These are phyloP conservation scores for Pelodiscus sinensis DNA, from an alignment of 2,113 vertebrate genomes.

Conservation along the genomic window DNA sequence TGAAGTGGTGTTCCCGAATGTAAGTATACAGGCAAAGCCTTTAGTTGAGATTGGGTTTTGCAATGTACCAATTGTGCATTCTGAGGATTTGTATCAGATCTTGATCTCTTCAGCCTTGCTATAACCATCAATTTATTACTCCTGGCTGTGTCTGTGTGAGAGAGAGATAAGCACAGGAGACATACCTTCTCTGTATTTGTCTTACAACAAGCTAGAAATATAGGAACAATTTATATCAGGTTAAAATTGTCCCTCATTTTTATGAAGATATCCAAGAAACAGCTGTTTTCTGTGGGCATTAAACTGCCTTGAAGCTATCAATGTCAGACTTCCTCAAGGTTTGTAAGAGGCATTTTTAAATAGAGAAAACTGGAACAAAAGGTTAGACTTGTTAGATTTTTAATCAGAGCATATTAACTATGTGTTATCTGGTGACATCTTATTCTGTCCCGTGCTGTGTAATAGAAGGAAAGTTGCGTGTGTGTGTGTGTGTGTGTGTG, in stretches of 20 bases:
- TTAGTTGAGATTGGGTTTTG: not conserved
- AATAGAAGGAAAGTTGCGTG: not conserved
- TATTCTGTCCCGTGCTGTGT: not conserved
- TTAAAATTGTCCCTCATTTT: slow-evolving; percentile 33
- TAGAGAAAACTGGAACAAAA: not conserved
- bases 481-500: not conserved
- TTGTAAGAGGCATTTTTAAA: not conserved
- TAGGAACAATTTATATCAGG: slow-evolving; percentile 19
- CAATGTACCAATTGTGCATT: not conserved
- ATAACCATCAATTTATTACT: slow-evolving; percentile 15
- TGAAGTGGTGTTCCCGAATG: not conserved
- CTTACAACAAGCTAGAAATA: not conserved
- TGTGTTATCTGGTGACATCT: not conserved
- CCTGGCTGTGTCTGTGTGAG: slow-evolving; percentile 40
- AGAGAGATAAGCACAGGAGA: slow-evolving; percentile 64
- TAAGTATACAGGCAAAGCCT: slow-evolving; percentile 10
- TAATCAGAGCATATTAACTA: not conserved
- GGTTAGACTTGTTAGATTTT: not conserved
- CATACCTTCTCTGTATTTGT: slow-evolving; percentile 15
- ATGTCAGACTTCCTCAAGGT: not conserved
- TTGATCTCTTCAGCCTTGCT: not conserved
- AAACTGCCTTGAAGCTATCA: not conserved
- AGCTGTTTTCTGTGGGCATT: not conserved
- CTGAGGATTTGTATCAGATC: slow-evolving; percentile 1
- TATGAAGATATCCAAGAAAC: not conserved